A percentile compares a stretch with the other conserved stretches of the same genome.
phyloP scores from a whole-genome alignment of 2,888 invertebrate genomes.

The Halictus quadricinctus region DNA sequence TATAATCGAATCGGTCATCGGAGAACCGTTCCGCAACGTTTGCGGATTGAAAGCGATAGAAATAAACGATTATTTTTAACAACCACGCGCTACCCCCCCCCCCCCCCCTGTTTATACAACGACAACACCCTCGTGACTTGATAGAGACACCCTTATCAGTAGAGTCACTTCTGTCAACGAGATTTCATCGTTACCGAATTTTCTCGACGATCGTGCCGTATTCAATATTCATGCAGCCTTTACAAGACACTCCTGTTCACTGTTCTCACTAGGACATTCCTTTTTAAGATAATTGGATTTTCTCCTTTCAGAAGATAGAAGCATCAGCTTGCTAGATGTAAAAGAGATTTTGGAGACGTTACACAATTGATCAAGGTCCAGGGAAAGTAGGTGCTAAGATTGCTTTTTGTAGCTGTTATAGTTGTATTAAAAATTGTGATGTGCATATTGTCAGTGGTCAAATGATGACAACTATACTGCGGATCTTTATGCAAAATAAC shows the following conservation, averaged over 20 bases:
- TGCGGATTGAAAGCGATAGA: conserved; percentile 54
- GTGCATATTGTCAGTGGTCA: not conserved
- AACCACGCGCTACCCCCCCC: not conserved
- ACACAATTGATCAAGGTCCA: no score
- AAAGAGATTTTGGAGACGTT: no score
- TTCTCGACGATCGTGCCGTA: not conserved
- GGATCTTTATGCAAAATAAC: no score
- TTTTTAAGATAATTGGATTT: no score
- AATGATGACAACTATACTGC: not conserved
- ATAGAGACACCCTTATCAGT: not conserved
- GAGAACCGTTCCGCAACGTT: conserved; percentile 37
- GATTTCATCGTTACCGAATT: no score
- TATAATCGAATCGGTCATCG: conserved; percentile 59
- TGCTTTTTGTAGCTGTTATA: not conserved
- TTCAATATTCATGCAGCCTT: not conserved
- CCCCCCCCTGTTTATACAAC: not conserved
- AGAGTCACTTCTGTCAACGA: no score
- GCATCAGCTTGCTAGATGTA: no score
- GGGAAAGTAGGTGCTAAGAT: no score
- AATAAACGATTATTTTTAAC: conserved; percentile 46
- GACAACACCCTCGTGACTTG: not conserved
- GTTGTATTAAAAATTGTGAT: not conserved
- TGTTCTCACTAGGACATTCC: no score
- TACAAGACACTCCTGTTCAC: not conserved
- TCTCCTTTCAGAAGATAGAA: no score